Evolutionary conservation across 1,140 invertebrate species (phyloP).

Genomic region (Reticulitermes speratus): DNA sequence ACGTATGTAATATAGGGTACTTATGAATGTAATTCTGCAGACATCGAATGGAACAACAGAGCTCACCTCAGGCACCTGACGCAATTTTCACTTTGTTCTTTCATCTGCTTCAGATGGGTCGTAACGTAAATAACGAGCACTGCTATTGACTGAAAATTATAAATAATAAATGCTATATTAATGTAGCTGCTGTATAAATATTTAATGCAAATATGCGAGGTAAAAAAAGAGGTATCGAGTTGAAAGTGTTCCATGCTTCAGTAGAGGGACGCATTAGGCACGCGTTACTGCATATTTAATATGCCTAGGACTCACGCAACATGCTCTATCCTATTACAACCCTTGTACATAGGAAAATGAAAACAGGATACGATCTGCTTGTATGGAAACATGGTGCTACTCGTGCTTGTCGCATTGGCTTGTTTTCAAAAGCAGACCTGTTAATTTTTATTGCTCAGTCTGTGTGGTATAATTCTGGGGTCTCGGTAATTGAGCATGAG

Average conservation of each 20-base stretch:
- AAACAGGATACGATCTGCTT: neutral
- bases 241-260: no score
- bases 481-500: no score
- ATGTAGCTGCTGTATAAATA: neutral
- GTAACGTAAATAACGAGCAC: neutral
- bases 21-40: no score
- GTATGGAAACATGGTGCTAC: no score
- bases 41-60: no score
- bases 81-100: no score
- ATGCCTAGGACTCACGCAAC: neutral
- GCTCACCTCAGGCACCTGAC: no score
- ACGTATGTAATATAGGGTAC: no score
- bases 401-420: no score
- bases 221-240: neutral
- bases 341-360: neutral
- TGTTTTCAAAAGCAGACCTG: no score
- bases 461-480: no score
- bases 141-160: neutral
- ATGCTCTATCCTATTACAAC: neutral
- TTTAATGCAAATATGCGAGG: neutral
- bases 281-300: conserved; percentile 11
- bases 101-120: neutral
- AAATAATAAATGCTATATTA: neutral
- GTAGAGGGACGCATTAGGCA: neutral
- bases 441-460: no score